Conservation (phyloP, 2,888 invertebrate species). For the Thysanoteuthis rhombus region DNA sequence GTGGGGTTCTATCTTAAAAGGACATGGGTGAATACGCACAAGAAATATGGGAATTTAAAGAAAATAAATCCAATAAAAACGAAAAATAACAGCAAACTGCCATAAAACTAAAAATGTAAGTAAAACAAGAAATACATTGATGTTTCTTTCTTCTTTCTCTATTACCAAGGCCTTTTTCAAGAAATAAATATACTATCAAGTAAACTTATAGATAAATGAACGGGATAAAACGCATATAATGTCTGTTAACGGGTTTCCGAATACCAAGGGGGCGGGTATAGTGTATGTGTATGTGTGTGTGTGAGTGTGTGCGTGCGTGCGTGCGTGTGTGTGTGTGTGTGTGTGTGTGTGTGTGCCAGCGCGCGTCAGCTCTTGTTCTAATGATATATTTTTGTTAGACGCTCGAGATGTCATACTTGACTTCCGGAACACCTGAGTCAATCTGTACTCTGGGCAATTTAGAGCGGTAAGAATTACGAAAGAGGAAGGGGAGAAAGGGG, state of each 20-base stretch:
- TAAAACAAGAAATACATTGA: not conserved
- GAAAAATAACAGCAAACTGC: not conserved
- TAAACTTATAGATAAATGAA: not conserved
- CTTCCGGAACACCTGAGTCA: not conserved
- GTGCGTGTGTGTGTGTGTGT: too few relatives aligned
- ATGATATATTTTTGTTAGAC: constrained; percentile 12
- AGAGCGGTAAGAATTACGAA: not conserved
- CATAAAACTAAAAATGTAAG: not conserved
- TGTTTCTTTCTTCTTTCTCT: not conserved
- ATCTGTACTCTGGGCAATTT: not conserved
- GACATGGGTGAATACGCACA: not conserved
- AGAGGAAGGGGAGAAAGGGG: too few relatives aligned
- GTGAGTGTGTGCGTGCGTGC: too few relatives aligned
- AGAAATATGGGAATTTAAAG: not conserved
- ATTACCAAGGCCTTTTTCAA: not conserved
- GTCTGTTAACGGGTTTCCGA: not conserved
- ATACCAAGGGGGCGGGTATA: not conserved
- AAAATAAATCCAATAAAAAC: not conserved
- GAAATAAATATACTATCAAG: not conserved
- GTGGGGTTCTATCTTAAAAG: not conserved
- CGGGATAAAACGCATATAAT: not conserved
- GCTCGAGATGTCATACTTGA: not conserved
- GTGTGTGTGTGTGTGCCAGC: too few relatives aligned
- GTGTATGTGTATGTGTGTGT: not conserved
- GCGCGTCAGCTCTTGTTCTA: not conserved